phyloP scores from a whole-genome alignment of 2,888 invertebrate genomes.

The Synanthedon tipuliformis region DNA sequence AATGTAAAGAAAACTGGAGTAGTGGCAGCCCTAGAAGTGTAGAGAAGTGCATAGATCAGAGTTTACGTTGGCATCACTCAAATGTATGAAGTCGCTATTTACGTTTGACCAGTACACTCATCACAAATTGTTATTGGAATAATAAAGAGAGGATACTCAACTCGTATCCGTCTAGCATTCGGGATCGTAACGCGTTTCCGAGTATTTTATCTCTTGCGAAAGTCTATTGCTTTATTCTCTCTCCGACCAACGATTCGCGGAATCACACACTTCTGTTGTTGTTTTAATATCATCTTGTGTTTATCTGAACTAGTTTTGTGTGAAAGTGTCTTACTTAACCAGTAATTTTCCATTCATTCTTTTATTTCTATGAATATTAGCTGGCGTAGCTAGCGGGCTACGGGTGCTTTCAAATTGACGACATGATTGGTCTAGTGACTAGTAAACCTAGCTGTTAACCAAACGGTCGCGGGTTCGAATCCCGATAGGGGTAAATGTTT shows the following conservation, averaged over 20 bases:
- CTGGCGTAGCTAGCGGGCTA: no score
- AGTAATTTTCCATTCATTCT: not conserved
- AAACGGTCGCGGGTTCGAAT: no score
- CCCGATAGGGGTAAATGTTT: no score
- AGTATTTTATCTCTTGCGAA: conserved; percentile 58
- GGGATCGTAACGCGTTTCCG: conserved; percentile 54
- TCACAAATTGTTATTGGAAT: conserved; percentile 70
- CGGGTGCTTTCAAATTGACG: no score
- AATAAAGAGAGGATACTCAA: conserved; percentile 59
- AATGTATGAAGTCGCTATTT: conserved; percentile 69
- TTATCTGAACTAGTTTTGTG: conserved; percentile 44
- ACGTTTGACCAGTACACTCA: conserved; percentile 69
- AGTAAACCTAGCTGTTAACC: no score
- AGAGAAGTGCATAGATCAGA: conserved; percentile 52
- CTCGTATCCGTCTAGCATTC: conserved; percentile 50
- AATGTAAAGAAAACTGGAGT: no score
- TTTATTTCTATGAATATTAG: no score
- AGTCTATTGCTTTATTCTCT: conserved; percentile 57
- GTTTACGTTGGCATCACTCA: conserved; percentile 68
- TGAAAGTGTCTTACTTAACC: conserved; percentile 1
- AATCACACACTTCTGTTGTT: conserved; percentile 58
- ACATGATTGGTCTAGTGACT: no score
- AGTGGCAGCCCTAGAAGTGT: conserved; percentile 37
- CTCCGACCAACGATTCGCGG: conserved; percentile 33
- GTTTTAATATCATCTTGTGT: conserved; percentile 53